These are phyloP conservation scores for Slavum lentiscoides DNA, from an alignment of 2,888 invertebrate genomes.

Conservation along the genomic window DNA sequence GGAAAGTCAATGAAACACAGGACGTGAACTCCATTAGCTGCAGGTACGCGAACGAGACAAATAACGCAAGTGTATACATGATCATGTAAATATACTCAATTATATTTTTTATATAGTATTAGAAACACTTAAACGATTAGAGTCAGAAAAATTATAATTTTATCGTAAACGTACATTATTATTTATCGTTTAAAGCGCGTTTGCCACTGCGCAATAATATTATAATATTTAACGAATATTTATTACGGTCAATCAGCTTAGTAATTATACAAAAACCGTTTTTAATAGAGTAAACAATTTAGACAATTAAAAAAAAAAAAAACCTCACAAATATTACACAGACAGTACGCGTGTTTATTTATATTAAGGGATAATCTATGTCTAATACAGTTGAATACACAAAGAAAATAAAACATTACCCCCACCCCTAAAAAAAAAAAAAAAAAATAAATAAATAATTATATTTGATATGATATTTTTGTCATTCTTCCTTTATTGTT, in stretches of 20 bases:
- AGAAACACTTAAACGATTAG: neutral
- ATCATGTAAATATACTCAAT: no score
- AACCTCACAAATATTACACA: slow-evolving; percentile 6
- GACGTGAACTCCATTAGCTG: no score
- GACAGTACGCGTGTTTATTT: slow-evolving; percentile 24
- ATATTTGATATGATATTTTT: slow-evolving; percentile 42
- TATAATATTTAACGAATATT: neutral
- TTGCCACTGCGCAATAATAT: neutral
- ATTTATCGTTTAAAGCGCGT: neutral
- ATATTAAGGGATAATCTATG: neutral
- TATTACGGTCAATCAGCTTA: neutral
- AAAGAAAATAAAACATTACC: slow-evolving; percentile 18
- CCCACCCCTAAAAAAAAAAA: slow-evolving; percentile 4
- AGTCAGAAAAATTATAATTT: neutral
- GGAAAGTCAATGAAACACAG: neutral
- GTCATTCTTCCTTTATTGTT: neutral
- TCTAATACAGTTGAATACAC: slow-evolving; percentile 36
- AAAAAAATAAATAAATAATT: slow-evolving; percentile 29
- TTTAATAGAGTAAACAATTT: neutral
- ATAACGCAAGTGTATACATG: neutral
- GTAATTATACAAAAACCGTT: neutral
- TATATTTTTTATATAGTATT: neutral
- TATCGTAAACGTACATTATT: neutral
- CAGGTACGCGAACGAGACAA: neutral
- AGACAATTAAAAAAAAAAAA: neutral